Percentiles rank a stretch among this genome's conserved stretches.
Conservation (phyloP, 2,888 invertebrate species). For the Mamestra brassicae region DNA sequence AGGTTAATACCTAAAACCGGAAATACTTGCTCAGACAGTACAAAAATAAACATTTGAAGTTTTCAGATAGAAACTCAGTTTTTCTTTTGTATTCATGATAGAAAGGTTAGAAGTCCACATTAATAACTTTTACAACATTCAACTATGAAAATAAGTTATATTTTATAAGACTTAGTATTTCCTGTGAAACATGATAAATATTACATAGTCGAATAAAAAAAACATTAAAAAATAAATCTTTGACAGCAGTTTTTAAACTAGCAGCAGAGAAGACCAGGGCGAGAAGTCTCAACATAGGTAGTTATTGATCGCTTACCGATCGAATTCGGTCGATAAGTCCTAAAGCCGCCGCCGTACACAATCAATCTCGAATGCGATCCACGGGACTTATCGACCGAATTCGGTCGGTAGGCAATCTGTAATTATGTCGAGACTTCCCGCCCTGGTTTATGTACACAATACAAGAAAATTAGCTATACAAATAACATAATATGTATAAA, state of each 20-base stretch:
- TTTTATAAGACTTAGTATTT: background rate
- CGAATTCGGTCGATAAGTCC: no score
- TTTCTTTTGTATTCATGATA: background rate
- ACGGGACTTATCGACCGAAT: no score
- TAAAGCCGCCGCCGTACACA: no score
- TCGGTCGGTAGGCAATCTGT: no score
- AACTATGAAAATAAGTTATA: conserved; percentile 26
- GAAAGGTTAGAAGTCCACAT: conserved; percentile 10
- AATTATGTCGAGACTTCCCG: no score
- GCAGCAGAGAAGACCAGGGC: conserved; percentile 8
- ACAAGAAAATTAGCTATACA: conserved; percentile 40
- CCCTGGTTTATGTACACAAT: conserved; percentile 56
- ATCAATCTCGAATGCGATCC: no score
- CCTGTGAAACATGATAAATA: background rate
- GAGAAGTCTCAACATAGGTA: no score
- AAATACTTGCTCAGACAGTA: conserved; percentile 45
- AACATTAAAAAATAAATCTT: background rate
- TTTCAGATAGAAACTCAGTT: background rate
- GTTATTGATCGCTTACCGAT: no score
- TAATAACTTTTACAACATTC: conserved; percentile 33
- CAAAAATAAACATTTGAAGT: conserved; percentile 31
- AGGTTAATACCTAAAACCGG: conserved; percentile 44
- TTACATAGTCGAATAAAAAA: background rate
- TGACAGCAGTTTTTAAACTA: conserved; percentile 22
- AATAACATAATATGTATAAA: conserved; percentile 38